These are phyloP conservation scores for Hystrix brachyura DNA, from an alignment of 2,113 vertebrate species.

Conservation along the genomic window DNA sequence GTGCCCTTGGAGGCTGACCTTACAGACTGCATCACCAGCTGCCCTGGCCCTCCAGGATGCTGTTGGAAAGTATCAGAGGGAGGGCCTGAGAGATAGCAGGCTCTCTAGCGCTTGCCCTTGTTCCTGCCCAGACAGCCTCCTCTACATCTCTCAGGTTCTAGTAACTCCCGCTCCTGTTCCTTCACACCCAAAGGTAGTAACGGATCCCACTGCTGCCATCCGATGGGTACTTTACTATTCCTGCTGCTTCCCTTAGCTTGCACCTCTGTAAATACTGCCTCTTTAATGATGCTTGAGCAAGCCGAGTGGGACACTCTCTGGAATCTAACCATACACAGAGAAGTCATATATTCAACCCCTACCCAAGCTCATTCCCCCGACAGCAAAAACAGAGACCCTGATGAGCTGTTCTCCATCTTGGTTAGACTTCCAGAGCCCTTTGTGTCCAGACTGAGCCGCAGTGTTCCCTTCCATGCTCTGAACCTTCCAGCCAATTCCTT, in stretches of 20 bases:
- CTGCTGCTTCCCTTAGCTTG: neutral
- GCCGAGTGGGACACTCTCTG: neutral
- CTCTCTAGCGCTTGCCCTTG: neutral
- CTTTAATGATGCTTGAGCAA: neutral
- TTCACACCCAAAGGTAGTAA: too few relatives aligned
- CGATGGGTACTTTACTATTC: neutral
- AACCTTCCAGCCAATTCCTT: neutral
- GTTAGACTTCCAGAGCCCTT: neutral
- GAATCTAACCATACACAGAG: neutral
- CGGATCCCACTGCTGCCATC: neutral
- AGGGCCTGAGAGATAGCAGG: too few relatives aligned
- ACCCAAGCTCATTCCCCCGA: neutral
- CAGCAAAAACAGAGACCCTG: neutral
- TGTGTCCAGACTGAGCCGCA: neutral
- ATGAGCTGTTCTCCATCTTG: neutral
- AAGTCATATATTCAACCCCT: neutral
- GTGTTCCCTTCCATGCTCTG: neutral
- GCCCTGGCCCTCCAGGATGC: neutral
- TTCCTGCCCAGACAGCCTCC: too few relatives aligned
- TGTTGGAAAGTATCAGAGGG: neutral
- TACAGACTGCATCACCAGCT: too few relatives aligned
- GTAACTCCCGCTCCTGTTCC: neutral
- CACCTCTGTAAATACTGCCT: neutral
- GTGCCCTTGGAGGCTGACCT: neutral
- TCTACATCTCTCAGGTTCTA: neutral